Evolutionary conservation across 2,797 vertebrate species (phyloP), one percentile per base, ranked within the genome.

Genomic region (Manis crassicaudata): DNA sequence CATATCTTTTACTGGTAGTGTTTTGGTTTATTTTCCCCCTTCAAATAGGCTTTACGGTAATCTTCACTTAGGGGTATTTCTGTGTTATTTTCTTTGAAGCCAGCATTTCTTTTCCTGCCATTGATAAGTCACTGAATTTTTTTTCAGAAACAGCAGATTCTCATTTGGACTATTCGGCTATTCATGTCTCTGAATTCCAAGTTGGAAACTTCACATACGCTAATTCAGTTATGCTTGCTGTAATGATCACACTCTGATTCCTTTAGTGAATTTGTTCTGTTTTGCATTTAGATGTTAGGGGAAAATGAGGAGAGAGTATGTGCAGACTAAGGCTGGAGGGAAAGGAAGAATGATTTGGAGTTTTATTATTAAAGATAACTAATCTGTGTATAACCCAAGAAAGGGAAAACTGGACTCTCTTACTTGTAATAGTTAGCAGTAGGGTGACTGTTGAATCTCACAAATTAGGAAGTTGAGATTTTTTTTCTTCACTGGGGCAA

Each of bases 241-340:
- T 96, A 43, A 89, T 89, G 73, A 40, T 84, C 89, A 84, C 87
- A 68, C 18, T 40, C 79, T 60, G 52, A 58, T 87, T 81, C 72
- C 81, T 91, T 83, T 43, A 77, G 79, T 32, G 21, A 75, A 37
- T 75, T 6, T 72, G 70, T 81, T 92, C 54, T 88, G 25, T 32
- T 97, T 97, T 83, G 56, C 85, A 92, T 76, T 86, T 91, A 95
- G 88, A 96, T 94, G 46, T 93, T 80, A 10, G 63, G 25, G 58
- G 7, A 29, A 82, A 94, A 81, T 77, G 23, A 58, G 43, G 23
- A 37, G n/a, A 60, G 21, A 43, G 17, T 46, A 16, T 32, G 21
- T 70, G 35, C 68, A 92, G 90, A 88, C 77, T 67, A 63, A 94
- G 89, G 9, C 80, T 85, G 58, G 62, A 75, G 37, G 70, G 63